phyloP scores from a whole-genome alignment of 2,113 vertebrate genomes.

The Girardinichthys multiradiatus region DNA sequence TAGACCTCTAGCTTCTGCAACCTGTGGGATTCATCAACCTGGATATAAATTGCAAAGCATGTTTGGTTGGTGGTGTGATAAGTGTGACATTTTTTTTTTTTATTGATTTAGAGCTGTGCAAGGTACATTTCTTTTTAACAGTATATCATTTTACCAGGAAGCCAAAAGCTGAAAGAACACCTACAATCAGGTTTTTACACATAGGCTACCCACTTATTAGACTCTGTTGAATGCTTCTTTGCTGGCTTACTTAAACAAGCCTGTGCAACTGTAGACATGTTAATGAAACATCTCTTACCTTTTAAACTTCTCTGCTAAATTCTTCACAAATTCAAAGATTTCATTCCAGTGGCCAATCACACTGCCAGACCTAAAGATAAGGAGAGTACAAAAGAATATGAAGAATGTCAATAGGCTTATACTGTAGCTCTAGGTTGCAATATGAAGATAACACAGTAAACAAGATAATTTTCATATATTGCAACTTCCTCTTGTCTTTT shows the following conservation, averaged over 20 bases:
- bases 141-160: background rate
- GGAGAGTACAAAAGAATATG: background rate
- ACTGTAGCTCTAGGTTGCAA: too few species aligned
- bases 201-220: background rate
- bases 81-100: too few species aligned
- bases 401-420: background rate
- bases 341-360: conserved; percentile 89
- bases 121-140: background rate
- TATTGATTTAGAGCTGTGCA: too few species aligned
- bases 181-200: background rate
- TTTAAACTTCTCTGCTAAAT: conserved; percentile 88
- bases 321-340: conserved; percentile 88
- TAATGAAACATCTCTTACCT: conserved; percentile 79
- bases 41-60: too few species aligned
- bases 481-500: background rate
- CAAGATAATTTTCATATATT: background rate
- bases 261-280: too few species aligned
- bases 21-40: too few species aligned
- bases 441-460: background rate
- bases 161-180: background rate
- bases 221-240: background rate
- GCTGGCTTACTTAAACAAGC: background rate
- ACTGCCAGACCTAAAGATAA: conserved; percentile 86
- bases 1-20: too few species aligned
- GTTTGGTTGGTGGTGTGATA: background rate